Percentiles rank a stretch among this genome's conserved stretches.
These are phyloP conservation scores for Panorpa germanica DNA, from an alignment of 2,888 invertebrate genomes.

Conservation along the genomic window DNA sequence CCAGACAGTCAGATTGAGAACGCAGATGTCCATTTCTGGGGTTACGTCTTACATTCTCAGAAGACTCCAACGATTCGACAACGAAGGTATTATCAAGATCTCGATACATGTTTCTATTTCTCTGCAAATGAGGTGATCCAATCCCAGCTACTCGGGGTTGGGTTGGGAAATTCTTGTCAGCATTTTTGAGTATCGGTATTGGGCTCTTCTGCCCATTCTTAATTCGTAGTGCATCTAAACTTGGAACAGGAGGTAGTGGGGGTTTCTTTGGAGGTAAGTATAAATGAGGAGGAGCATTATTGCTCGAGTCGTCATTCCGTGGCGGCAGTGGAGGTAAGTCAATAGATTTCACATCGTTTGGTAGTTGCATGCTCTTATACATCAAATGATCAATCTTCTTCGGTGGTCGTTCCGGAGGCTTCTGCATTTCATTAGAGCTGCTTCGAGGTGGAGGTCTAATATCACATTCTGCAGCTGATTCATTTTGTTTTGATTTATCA, in stretches of 20 bases:
- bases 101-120: slow-evolving; percentile 34
- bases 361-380: slow-evolving; percentile 18
- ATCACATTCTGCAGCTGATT: slow-evolving; percentile 27
- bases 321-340: background rate
- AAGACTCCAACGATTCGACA: slow-evolving; percentile 14
- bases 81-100: slow-evolving; percentile 30
- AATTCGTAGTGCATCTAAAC: slow-evolving; percentile 36
- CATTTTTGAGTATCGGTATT: slow-evolving; percentile 25
- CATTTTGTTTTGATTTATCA: slow-evolving; percentile 25
- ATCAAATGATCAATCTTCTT: slow-evolving; percentile 30
- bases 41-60: slow-evolving; percentile 12
- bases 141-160: slow-evolving; percentile 35
- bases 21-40: slow-evolving; percentile 18
- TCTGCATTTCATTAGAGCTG: slow-evolving; percentile 31
- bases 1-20: slow-evolving; percentile 16
- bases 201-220: slow-evolving; percentile 27
- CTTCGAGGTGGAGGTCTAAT: slow-evolving; percentile 38
- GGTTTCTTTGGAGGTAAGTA: slow-evolving; percentile 47
- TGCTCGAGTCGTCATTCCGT: too few relatives aligned
- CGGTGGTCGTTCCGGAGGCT: slow-evolving; percentile 49
- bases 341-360: slow-evolving; percentile 16
- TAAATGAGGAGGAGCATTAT: slow-evolving; percentile 6
- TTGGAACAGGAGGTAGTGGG: slow-evolving; percentile 49
- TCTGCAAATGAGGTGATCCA: slow-evolving; percentile 40
- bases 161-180: slow-evolving; percentile 17